Conservation (phyloP, 2,797 vertebrate genomes). For the Pangasius mekongensis region DNA sequence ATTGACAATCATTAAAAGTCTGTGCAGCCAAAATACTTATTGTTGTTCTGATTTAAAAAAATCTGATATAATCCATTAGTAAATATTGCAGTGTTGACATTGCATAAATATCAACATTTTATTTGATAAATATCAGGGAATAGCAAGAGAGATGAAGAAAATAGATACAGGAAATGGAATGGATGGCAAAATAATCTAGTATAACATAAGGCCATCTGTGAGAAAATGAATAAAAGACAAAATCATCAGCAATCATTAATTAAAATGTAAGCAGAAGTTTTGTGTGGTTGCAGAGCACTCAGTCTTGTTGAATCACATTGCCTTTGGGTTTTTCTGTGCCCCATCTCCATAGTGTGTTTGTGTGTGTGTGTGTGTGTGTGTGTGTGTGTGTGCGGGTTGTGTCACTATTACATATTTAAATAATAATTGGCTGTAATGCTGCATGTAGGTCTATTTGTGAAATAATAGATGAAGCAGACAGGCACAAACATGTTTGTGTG, state of each 20-base stretch:
- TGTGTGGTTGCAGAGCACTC: constrained; percentile 58
- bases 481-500: constrained; percentile 33
- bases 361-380: background rate
- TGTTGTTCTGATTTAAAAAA: constrained; percentile 13
- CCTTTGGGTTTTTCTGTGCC: constrained; percentile 66
- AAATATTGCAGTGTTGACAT: constrained; percentile 30
- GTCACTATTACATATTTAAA: constrained; percentile 72
- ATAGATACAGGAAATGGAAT: background rate
- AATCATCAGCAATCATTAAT: constrained; percentile 65
- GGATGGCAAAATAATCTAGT: constrained; percentile 1
- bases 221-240: constrained; percentile 41
- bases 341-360: constrained; percentile 59
- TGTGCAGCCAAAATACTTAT: constrained; percentile 16
- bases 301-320: constrained; percentile 68
- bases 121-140: constrained; percentile 43
- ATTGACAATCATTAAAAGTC: constrained; percentile 32
- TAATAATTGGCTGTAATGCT: constrained; percentile 66
- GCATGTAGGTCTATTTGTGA: constrained; percentile 51
- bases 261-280: constrained; percentile 69
- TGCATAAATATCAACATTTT: background rate
- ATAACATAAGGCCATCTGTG: constrained; percentile 20
- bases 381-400: background rate
- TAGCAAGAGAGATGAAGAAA: constrained; percentile 23
- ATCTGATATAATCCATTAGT: constrained; percentile 21
- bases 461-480: constrained; percentile 47